Conservation (phyloP, 2,113 vertebrate genomes). For the Lophura nycthemera region DNA sequence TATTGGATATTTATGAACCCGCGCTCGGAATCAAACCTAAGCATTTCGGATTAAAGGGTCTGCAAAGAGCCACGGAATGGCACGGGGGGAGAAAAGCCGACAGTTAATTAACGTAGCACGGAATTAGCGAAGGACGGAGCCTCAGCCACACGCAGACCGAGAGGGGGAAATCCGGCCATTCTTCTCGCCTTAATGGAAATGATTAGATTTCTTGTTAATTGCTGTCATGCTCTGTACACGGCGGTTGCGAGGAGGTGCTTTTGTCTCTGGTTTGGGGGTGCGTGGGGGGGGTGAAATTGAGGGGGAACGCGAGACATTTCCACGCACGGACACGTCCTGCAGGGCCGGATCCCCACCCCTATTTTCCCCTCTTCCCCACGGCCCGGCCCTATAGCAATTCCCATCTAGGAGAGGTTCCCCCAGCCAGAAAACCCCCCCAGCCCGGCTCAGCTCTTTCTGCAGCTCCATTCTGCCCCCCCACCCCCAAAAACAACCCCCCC, state of each 20-base stretch:
- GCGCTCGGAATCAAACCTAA: slow-evolving; percentile 10
- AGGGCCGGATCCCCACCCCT: no score
- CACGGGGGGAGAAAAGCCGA: not conserved
- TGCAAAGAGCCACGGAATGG: not conserved
- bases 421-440: no score
- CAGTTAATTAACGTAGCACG: not conserved
- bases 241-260: not conserved
- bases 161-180: not conserved
- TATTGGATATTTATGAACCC: slow-evolving; percentile 59
- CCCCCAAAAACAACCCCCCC: no score
- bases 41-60: not conserved
- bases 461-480: no score
- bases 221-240: not conserved
- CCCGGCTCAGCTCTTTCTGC: no score
- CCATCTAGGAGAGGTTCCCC: no score
- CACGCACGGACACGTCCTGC: not conserved
- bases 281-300: not conserved
- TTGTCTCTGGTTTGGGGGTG: not conserved
- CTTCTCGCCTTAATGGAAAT: not conserved
- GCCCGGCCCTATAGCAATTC: not conserved
- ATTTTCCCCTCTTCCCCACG: not conserved
- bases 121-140: not conserved
- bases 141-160: not conserved
- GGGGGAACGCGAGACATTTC: not conserved
- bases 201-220: not conserved